These are phyloP conservation scores for Pterobdella sp. DNA, from an alignment of 2,888 invertebrate genomes.

Conservation along the genomic window DNA sequence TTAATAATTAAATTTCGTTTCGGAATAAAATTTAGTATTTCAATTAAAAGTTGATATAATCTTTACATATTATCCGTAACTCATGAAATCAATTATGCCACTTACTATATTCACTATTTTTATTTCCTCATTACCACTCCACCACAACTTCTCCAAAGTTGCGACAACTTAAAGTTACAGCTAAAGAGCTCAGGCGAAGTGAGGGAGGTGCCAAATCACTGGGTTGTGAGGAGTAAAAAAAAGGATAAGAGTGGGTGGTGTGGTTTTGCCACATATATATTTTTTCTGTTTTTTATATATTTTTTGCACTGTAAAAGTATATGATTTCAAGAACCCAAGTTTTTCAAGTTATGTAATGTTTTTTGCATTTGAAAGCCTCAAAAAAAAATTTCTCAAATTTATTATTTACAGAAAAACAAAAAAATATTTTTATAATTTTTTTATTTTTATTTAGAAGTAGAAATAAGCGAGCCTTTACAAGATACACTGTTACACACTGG, in stretches of 20 bases:
- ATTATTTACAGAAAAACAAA: no score
- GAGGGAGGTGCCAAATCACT: not conserved
- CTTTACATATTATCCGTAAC: not conserved
- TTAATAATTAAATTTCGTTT: not conserved
- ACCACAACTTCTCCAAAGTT: not conserved
- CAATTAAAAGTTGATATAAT: not conserved
- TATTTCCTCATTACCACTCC: not conserved
- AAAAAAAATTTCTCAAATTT: no score
- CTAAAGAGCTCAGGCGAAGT: not conserved
- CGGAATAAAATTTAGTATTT: not conserved
- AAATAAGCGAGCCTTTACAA: slow-evolving; percentile 70
- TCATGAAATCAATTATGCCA: not conserved
- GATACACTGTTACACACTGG: slow-evolving; percentile 76
- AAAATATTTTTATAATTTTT: no score
- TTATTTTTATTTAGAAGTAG: slow-evolving; percentile 55
- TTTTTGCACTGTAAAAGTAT: not conserved
- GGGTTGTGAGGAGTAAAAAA: not conserved
- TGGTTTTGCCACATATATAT: not conserved
- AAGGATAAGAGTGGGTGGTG: not conserved
- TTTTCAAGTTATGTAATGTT: no score
- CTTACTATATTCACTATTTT: not conserved
- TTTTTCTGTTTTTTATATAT: not conserved
- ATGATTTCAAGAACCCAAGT: no score
- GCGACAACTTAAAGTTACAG: not conserved
- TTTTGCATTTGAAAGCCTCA: no score